A percentile compares a stretch with the other conserved stretches of the same genome.
phyloP scores from a whole-genome alignment of 2,888 invertebrate genomes.

The Noctua pronuba region DNA sequence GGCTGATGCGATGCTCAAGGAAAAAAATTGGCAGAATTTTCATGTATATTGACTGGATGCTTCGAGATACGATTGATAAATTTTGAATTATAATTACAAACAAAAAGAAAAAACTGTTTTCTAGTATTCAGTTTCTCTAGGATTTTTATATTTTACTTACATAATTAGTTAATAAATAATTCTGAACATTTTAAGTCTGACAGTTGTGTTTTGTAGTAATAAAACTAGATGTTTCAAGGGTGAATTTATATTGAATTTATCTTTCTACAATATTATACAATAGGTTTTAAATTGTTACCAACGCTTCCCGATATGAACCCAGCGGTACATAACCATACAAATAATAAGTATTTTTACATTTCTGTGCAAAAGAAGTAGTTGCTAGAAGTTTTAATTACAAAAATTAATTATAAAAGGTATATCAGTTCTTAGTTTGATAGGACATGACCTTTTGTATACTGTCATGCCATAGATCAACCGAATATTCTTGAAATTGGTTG shows the following conservation, averaged over 20 bases:
- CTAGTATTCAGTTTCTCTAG: conserved; percentile 25
- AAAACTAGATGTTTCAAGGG: conserved; percentile 79
- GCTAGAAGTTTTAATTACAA: conserved; percentile 77
- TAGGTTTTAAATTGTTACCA: conserved; percentile 79
- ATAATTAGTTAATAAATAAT: conserved; percentile 26
- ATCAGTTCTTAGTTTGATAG: conserved; percentile 61
- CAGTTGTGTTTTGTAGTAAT: conserved; percentile 59
- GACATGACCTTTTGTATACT: conserved; percentile 60
- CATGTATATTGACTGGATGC: conserved; percentile 78
- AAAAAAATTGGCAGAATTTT: conserved; percentile 70
- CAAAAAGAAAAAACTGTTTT: no score
- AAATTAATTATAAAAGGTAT: conserved; percentile 67
- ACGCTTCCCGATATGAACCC: conserved; percentile 71
- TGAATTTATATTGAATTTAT: conserved; percentile 89
- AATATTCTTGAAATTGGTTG: conserved; percentile 61
- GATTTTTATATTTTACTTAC: conserved; percentile 13
- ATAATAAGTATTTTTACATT: conserved; percentile 74
- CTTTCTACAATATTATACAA: conserved; percentile 89
- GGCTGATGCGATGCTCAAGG: conserved; percentile 70
- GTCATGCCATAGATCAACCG: conserved; percentile 55
- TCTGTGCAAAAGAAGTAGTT: conserved; percentile 72
- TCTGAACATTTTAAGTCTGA: conserved; percentile 18
- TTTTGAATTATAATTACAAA: no score
- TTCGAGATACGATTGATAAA: conserved; percentile 70
- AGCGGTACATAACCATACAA: conserved; percentile 63